phyloP scores from a whole-genome alignment of 2,888 invertebrate genomes.

The Polymixis flavicincta region DNA sequence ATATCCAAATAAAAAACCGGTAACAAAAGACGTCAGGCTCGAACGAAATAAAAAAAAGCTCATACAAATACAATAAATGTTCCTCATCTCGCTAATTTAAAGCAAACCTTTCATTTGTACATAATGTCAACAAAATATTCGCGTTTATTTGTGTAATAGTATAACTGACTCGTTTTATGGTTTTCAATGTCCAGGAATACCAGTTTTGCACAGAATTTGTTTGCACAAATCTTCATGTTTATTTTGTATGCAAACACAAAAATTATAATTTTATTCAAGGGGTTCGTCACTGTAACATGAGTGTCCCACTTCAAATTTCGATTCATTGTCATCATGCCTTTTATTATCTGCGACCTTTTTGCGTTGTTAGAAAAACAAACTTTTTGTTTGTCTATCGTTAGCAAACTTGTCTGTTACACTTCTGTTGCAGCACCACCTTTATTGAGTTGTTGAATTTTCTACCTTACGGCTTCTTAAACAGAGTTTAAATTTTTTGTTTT shows the following conservation, averaged over 20 bases:
- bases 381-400: conserved; percentile 78
- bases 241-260: conserved; percentile 51
- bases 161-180: conserved; percentile 38
- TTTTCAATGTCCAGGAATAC: conserved; percentile 47
- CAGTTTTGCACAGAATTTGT: conserved; percentile 51
- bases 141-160: conserved; percentile 25
- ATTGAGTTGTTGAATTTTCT: conserved; percentile 29
- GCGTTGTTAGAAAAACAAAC: conserved; percentile 78
- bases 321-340: conserved; percentile 75
- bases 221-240: conserved; percentile 60
- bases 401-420: conserved; percentile 71
- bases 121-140: conserved; percentile 27
- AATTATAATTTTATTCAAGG: conserved; percentile 68
- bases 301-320: conserved; percentile 78
- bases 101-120: conserved; percentile 6
- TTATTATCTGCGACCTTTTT: conserved; percentile 75
- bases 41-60: conserved; percentile 9
- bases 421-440: conserved; percentile 53
- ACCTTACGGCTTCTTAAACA: conserved; percentile 28
- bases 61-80: conserved; percentile 7
- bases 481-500: conserved; percentile 33
- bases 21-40: conserved; percentile 17
- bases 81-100: conserved; percentile 31
- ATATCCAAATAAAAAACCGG: conserved; percentile 28
- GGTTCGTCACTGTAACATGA: conserved; percentile 75